Evolutionary conservation across 2,797 vertebrate genomes (phyloP), one percentile per base, ranked within the genome.

Genomic region (Anniella stebbinsi): DNA sequence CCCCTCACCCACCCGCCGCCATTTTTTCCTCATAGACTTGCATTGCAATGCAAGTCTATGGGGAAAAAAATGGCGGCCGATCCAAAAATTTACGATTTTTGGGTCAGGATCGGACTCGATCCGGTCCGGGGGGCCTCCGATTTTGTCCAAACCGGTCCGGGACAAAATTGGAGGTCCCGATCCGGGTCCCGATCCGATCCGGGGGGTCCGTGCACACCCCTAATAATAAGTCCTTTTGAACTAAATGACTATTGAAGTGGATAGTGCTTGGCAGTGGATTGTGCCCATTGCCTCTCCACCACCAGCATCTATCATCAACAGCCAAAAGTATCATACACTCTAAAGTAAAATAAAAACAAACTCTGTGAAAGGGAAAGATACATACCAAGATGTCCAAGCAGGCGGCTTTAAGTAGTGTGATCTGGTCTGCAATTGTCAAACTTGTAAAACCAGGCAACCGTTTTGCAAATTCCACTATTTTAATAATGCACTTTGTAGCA

Each of bases 401-500:
- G 95, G 98, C 98, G 1, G 98, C 98, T 97, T 99, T 99, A 85
- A 99, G 98, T 92, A 99, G 97, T 87, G 98, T 99, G 97, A 99
- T 99, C 96, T 99, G 98, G 97, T 99, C 98, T 15, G 98, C 98
- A 93, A 99, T 99, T 95, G 98, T 99, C 97, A 99, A 96, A 93
- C 98, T 96, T 4, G 98, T 98, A 96, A 99, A 99, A 86, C 98
- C 98, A 0, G 98, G 98, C 92, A 99, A 98, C 67, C 98, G 97
- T 95, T 99, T 99, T 92, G 98, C 98, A 93, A 99, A 99, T 97
- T 99, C 98, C 97, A 99, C 98, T 94, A 99, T 98, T 97, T 99
- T 99, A 96, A 99, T 98, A 98, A 99, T 99, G 98, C 98, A 99
- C 98, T 98, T 99, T 48, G 98, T 99, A 96, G 98, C 98, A 94